These are phyloP conservation scores for Drosophila mercatorum DNA, from an alignment of 2,888 invertebrate species.

Conservation along the genomic window DNA sequence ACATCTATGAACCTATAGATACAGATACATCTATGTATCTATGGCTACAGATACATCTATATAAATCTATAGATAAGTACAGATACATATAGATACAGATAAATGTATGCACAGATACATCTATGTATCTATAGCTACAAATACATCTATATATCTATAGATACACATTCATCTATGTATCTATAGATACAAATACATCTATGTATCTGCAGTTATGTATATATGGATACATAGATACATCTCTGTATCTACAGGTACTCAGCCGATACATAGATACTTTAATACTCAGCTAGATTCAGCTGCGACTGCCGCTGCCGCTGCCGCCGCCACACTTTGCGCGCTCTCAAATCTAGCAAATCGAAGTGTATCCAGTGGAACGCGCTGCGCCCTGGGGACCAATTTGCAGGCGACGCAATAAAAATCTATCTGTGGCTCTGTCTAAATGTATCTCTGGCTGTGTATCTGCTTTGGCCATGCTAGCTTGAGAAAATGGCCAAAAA, in stretches of 20 bases:
- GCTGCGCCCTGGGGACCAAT: conserved; percentile 75
- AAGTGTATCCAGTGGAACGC: conserved; percentile 74
- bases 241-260: conserved; percentile 8
- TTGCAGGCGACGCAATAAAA: conserved; percentile 61
- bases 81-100: conserved; percentile 14
- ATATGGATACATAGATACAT: conserved; percentile 53
- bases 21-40: no score
- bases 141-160: no score
- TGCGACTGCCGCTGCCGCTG: neutral
- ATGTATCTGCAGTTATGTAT: no score
- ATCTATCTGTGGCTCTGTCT: conserved; percentile 34
- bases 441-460: conserved; percentile 7
- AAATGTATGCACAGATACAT: no score
- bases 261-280: conserved; percentile 16
- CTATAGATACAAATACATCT: no score
- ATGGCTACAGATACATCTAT: conserved; percentile 2
- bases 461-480: conserved; percentile 9
- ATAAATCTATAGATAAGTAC: no score
- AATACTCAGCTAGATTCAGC: conserved; percentile 35
- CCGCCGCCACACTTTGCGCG: conserved; percentile 35
- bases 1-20: neutral
- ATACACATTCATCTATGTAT: no score
- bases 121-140: no score
- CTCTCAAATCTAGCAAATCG: conserved; percentile 76
- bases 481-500: conserved; percentile 48